Base-by-base conservation (phyloP, 2,797 vertebrate genomes). In the Podarcis siculus region DNA sequence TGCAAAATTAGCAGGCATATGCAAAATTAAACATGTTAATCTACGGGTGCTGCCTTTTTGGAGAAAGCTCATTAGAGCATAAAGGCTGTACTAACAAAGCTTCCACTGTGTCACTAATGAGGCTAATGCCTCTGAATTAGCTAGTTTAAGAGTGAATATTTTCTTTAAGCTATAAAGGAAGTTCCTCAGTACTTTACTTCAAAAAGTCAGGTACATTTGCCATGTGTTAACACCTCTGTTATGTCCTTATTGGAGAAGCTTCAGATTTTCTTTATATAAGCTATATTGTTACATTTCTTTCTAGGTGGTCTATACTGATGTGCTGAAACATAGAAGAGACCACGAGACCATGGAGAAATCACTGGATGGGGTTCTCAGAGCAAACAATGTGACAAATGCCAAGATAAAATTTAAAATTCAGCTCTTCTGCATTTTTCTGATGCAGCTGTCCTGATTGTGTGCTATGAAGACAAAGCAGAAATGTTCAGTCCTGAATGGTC, bases 41-140 rank as follows among this genome's bases (percentile, higher is more conserved):
- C 89, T 92, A 79, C 42, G 77, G 45, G 0, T 0, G 88, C 88
- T 77, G 61, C 87, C 79, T 92, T 82, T 89, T 92, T 87, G 92
- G 69, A 90, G 72, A 25, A 90, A 45, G 49, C 80, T 93, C 90
- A 93, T 94, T 92, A 83, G 30, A 69, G 80, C 90, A 94, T 91
- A 93, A 90, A 92, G 87, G 87, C 71, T 89, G 78, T 79, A 92
- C 45, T 49, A 91, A 89, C 81, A 92, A 92, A 93, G 86, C 76
- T 86, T 64, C 87, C 58, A 94, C 55, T 77, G 67, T 71, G 87
- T 66, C 75, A 79, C 66, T 92, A 93, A 94, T 85, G 73, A 92
- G 21, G 82, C 61, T 45, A 93, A 66, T 76, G 58, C 58, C 39
- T 25, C 39, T 87, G 42, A 82, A 75, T 76, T 37, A 75, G 35